Base-by-base conservation (phyloP, 2,888 invertebrate species). In the Orthosia gothica region DNA sequence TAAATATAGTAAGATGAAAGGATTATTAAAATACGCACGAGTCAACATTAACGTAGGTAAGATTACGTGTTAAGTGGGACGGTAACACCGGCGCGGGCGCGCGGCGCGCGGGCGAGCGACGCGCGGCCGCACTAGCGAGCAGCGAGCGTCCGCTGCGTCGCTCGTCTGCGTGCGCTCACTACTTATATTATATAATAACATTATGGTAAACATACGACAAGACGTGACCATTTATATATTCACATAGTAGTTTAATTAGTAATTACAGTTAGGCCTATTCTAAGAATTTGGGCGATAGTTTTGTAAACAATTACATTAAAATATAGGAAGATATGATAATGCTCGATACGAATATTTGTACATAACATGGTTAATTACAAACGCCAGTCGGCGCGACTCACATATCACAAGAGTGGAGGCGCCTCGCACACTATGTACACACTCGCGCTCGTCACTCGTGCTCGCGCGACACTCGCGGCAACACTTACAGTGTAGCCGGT, bases 11-110 rank as follows among this genome's bases (percentile, higher is more conserved):
- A 81, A 81, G 79, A 83, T 81, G 65, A 84, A 73, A 82, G 83
- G 67, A 82, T 83, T 88, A 85, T 84, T 82, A 86, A 84, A 85
- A 87, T 89, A 91, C 89, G 84, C 80, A 91, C 91, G 87, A 91
- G 86, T 90, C 89, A 89, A 91, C 92, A 90, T 88, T 88, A 84
- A 86, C 61, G 70, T 73, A 70, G 70, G 78, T 83, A 76, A 82
- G 62, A 86, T 78, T 86, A 85, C 70, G 74, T 81, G 84, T 84
- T 74, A 82, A 71, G 73, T 84, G 78, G 90, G 90, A 90, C 90
- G 90, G 90, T 87, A 87, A 87, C 86, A 89, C 90, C 82, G 86
- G 89, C 77, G 65, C 72, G 78, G 76, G 76, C 81, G 74, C 72
- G 79, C 68, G 74, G 54, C 76, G 66, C 5, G 58, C 50, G 49